phyloP scores from a whole-genome alignment of 2,113 vertebrate species.

The Oryzias javanicus region DNA sequence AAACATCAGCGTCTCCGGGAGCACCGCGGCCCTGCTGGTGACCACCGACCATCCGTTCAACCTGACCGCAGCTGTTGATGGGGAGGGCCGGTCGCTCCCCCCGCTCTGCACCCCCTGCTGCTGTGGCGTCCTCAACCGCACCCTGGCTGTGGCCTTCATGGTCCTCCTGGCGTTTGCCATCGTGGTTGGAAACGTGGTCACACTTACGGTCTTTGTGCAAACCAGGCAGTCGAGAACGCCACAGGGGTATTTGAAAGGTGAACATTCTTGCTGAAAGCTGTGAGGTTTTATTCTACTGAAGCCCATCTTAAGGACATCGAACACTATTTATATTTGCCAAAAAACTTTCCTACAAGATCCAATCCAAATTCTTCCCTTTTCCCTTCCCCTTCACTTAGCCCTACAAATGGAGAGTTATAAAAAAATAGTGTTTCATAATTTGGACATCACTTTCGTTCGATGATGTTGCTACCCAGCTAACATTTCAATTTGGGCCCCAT shows the following conservation, averaged over 20 bases:
- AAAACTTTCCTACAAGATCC: neutral
- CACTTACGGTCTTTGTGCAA: conserved; percentile 79
- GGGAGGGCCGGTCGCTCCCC: conserved; percentile 35
- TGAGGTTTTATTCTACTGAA: no score
- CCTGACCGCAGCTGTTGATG: conserved; percentile 42
- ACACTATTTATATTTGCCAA: neutral
- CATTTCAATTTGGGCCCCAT: no score
- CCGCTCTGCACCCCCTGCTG: conserved; percentile 74
- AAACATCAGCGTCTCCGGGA: conserved; percentile 51
- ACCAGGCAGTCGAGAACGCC: conserved; percentile 77
- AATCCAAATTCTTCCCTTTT: neutral
- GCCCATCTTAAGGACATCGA: neutral
- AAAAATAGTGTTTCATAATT: no score
- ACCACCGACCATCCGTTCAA: conserved; percentile 53
- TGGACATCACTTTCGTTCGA: neutral
- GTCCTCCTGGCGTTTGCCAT: conserved; percentile 77
- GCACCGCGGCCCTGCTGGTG: conserved; percentile 29
- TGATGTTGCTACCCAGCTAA: neutral
- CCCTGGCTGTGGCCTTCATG: conserved; percentile 78
- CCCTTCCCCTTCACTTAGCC: neutral
- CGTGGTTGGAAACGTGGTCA: conserved; percentile 79
- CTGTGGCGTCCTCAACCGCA: conserved; percentile 72
- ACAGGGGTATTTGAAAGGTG: conserved; percentile 84
- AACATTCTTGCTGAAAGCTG: neutral
- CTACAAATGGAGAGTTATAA: no score